phyloP scores from a whole-genome alignment of 30 jellyfish, hydroid and myxozoan genomes.

The Clytia hemisphaerica region DNA sequence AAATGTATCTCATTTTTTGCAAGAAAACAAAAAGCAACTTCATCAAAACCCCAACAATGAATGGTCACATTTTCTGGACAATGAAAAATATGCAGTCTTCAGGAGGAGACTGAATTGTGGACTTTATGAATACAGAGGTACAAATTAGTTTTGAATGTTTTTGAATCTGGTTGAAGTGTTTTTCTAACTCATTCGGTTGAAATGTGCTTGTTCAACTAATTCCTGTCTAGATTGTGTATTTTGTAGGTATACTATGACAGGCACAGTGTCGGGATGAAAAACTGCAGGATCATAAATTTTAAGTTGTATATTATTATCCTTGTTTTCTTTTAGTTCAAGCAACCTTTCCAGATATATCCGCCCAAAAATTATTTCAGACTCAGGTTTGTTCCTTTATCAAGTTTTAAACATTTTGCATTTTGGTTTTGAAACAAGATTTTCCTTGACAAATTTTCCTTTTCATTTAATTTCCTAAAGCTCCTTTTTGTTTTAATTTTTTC shows the following conservation, averaged over 20 bases:
- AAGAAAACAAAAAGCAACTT: neutral
- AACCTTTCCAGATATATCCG: conserved; percentile 60
- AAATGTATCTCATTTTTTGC: neutral
- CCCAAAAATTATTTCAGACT: conserved; percentile 55
- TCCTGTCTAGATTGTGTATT: neutral
- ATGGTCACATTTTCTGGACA: conserved; percentile 55
- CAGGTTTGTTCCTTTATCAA: conserved; percentile 43
- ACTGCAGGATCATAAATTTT: too few relatives aligned
- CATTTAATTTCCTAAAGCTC: neutral
- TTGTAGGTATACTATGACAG: too few relatives aligned
- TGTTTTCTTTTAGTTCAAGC: conserved; percentile 60
- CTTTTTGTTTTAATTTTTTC: neutral
- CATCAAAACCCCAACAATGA: conserved; percentile 8
- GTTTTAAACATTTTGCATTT: neutral
- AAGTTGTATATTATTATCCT: too few relatives aligned
- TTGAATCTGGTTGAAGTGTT: neutral
- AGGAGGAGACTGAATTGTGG: conserved; percentile 46
- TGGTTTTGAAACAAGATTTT: neutral
- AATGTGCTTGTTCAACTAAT: neutral
- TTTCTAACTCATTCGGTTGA: neutral
- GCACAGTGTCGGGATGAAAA: too few relatives aligned
- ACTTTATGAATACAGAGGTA: conserved; percentile 61
- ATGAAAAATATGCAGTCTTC: conserved; percentile 42
- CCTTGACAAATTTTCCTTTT: neutral
- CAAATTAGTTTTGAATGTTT: neutral